These are phyloP conservation scores for Patiria pectinifera DNA, from an alignment of 53 echinoderm and acorn worm species.

Conservation along the genomic window DNA sequence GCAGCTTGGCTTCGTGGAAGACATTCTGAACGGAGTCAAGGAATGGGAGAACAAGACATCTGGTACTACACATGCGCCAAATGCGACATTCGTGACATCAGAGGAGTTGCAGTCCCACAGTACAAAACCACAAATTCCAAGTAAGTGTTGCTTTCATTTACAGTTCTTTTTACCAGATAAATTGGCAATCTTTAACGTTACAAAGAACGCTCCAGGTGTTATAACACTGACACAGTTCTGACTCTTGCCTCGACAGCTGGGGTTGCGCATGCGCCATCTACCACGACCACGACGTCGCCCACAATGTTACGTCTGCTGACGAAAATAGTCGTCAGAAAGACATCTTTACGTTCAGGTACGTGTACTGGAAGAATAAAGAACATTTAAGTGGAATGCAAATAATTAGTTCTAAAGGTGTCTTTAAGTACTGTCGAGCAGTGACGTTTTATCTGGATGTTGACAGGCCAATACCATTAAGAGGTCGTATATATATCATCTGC, in stretches of 20 bases:
- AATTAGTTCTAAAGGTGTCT: no score
- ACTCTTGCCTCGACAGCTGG: not conserved
- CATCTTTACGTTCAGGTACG: no score
- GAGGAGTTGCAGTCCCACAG: not conserved
- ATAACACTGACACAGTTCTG: not conserved
- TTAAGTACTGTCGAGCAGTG: no score
- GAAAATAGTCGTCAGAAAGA: not conserved
- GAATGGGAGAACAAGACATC: conserved; percentile 17
- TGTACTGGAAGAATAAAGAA: no score
- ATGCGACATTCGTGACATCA: not conserved
- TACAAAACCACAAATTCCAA: not conserved
- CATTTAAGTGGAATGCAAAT: no score
- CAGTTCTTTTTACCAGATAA: not conserved
- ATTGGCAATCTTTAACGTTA: not conserved
- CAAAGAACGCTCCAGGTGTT: not conserved
- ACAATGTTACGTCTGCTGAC: not conserved
- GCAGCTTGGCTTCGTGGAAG: not conserved
- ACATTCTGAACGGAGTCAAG: conserved; percentile 11
- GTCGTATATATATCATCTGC: no score
- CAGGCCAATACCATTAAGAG: no score
- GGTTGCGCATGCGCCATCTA: not conserved
- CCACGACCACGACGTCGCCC: not conserved
- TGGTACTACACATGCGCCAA: not conserved
- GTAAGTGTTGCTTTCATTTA: not conserved
- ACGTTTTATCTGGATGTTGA: no score